phyloP scores from a whole-genome alignment of 1,140 invertebrate species.

The Dinoponera quadriceps region DNA sequence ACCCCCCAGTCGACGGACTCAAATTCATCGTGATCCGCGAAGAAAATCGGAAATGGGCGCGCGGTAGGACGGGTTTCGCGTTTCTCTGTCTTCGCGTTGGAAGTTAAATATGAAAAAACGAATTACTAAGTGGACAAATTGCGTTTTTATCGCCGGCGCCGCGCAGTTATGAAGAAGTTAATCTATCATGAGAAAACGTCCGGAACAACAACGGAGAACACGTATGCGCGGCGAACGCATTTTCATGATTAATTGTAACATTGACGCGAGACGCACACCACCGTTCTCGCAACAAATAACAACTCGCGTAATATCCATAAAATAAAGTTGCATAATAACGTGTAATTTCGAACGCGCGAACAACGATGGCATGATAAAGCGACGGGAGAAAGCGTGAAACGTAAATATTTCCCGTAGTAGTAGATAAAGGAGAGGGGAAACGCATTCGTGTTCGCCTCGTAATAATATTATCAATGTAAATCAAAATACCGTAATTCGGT shows the following conservation, averaged over 20 bases:
- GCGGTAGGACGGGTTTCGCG: too few species aligned
- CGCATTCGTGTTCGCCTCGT: too few species aligned
- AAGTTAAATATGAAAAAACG: slow-evolving; percentile 10
- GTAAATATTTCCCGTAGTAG: too few species aligned
- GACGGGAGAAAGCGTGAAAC: too few species aligned
- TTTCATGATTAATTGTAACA: slow-evolving; percentile 32
- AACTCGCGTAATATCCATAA: neutral
- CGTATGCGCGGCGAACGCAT: neutral
- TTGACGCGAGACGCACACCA: neutral
- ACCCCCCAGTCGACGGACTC: neutral
- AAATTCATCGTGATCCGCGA: neutral
- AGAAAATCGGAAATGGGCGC: neutral
- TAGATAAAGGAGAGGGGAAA: too few species aligned
- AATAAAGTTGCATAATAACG: too few species aligned
- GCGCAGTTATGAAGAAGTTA: slow-evolving; percentile 10
- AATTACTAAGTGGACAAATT: slow-evolving; percentile 9
- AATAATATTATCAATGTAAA: too few species aligned
- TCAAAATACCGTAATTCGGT: too few species aligned
- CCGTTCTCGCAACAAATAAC: neutral
- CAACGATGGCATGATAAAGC: too few species aligned
- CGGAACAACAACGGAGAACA: neutral
- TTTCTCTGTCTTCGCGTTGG: neutral
- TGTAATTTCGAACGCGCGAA: too few species aligned
- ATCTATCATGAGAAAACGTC: neutral
- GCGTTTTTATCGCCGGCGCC: neutral